Evolutionary conservation across 1,140 invertebrate species (phyloP).

Genomic region (Helicoverpa armigera): DNA sequence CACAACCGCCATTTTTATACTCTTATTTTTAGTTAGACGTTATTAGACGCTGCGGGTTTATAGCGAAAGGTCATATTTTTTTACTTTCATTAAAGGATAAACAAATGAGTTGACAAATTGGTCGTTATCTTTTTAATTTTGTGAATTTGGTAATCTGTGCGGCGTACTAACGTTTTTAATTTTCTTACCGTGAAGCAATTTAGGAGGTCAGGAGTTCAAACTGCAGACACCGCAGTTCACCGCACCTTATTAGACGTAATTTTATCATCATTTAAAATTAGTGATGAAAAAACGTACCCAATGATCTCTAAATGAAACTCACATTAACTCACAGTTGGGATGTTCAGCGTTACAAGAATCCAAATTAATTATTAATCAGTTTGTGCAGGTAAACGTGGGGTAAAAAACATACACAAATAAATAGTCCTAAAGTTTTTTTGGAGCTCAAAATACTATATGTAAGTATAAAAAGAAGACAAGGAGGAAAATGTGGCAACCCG

Average conservation of each 20-base stretch:
- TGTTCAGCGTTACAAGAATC: no score
- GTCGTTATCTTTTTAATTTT: neutral
- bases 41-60: neutral
- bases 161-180: no score
- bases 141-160: no score
- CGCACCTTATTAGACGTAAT: no score
- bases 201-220: neutral
- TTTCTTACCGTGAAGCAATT: neutral
- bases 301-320: no score
- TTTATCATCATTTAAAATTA: no score
- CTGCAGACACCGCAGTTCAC: no score
- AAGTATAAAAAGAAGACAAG: neutral
- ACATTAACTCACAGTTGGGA: no score
- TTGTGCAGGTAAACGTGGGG: no score
- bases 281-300: no score
- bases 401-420: neutral
- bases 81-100: constrained; percentile 6
- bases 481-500: constrained; percentile 2
- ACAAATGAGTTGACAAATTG: neutral
- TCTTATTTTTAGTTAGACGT: neutral
- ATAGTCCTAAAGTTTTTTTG: neutral
- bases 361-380: no score
- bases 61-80: neutral
- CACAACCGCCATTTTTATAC: neutral
- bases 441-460: neutral